Evolutionary conservation across 2,113 vertebrate genomes (phyloP).

Genomic region (Odontophorus gujanensis): DNA sequence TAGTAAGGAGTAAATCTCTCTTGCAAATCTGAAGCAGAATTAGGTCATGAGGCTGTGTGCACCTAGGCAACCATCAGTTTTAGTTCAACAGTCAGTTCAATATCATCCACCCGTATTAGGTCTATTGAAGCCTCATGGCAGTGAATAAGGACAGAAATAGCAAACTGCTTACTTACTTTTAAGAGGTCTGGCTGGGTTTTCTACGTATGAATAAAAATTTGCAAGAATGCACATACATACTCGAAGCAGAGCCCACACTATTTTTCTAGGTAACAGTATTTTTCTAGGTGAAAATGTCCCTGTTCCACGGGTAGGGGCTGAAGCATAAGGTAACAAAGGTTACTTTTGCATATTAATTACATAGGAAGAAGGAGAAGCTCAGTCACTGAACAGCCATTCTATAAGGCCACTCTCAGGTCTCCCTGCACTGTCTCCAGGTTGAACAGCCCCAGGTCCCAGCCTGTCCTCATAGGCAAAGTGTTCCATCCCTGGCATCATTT

Average conservation of each 20-base stretch:
- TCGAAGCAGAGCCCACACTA: neutral
- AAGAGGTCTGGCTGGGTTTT: neutral
- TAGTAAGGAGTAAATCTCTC: neutral
- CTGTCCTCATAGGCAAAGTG: too few species aligned
- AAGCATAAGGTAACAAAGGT: neutral
- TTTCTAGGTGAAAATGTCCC: neutral
- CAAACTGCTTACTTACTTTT: neutral
- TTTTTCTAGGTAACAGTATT: neutral
- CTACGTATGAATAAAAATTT: neutral
- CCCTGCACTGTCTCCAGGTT: too few species aligned
- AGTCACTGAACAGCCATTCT: neutral
- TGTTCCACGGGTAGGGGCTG: neutral
- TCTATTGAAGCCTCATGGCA: neutral
- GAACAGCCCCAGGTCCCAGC: too few species aligned
- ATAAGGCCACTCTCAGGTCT: neutral
- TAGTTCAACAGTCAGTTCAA: slow-evolving; percentile 35
- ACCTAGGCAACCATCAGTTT: slow-evolving; percentile 28
- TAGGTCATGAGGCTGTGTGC: slow-evolving; percentile 56
- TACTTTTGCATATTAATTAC: neutral
- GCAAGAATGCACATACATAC: too few species aligned
- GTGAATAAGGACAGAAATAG: neutral
- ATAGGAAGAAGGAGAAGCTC: neutral
- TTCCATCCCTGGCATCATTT: too few species aligned
- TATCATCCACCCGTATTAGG: neutral
- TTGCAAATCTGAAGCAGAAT: slow-evolving; percentile 39